Percentiles rank a stretch among this genome's conserved stretches.
Conservation (phyloP, 2,797 vertebrate species). For the Tokudaia muenninki region DNA sequence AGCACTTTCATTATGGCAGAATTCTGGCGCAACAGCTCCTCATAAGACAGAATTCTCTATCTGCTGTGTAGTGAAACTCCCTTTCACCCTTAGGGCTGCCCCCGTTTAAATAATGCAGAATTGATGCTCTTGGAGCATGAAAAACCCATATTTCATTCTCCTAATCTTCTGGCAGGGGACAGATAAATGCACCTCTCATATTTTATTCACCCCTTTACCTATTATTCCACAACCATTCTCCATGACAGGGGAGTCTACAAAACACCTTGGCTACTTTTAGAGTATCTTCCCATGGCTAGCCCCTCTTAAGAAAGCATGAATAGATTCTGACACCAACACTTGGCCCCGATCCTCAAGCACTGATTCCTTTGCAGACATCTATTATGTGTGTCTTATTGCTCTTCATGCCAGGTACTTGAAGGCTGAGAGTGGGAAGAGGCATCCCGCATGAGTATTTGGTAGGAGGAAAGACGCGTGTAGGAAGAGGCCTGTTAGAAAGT, state of each 20-base stretch:
- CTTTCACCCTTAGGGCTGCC: conserved; percentile 13
- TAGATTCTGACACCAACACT: background rate
- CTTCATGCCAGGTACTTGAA: background rate
- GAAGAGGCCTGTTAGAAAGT: background rate
- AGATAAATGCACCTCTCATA: background rate
- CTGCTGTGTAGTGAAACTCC: background rate
- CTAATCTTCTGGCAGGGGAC: background rate
- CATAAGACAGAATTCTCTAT: conserved; percentile 41
- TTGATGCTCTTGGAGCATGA: background rate
- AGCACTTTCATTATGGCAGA: conserved; percentile 46
- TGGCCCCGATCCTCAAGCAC: background rate
- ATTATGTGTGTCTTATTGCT: background rate
- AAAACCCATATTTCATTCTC: background rate
- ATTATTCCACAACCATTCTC: conserved; percentile 20
- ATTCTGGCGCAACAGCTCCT: conserved; percentile 3
- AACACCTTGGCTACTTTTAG: background rate
- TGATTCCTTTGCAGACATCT: background rate
- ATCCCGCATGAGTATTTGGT: background rate
- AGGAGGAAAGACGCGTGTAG: background rate
- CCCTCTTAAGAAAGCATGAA: background rate
- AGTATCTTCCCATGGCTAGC: background rate
- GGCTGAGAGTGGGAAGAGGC: background rate
- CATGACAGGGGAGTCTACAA: background rate
- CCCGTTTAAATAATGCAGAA: conserved; percentile 45
- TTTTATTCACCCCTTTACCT: background rate